Evolutionary conservation across 2,888 invertebrate genomes (phyloP), one percentile per base, ranked within the genome.

Genomic region (Neocrepidodera transversa): DNA sequence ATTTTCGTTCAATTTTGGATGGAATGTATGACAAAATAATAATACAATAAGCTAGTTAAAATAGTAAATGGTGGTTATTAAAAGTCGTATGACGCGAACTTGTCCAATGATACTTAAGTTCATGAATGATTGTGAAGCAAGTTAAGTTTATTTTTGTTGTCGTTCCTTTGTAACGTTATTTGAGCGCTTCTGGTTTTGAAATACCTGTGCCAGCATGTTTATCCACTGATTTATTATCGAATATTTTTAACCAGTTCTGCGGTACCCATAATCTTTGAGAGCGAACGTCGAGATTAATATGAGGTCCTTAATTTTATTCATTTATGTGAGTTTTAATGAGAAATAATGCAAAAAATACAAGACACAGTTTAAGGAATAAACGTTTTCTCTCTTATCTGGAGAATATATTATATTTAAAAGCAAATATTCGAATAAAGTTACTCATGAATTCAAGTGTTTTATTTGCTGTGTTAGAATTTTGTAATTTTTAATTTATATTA

Each of bases 231-330:
- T 75, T 69, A 76, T 74, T 69, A 59, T 50, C 42, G 70, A 72
- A 72, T 75, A 75, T 76, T 76, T 75, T 75, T 74, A 76, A 76
- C 75, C 73, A 70, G 72, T 71, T 71, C 68, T 68, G 70, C 69
- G 74, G 69, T 64, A 61, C 65, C 63, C 62, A 67, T 63, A 68
- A 70, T 68, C 70, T 70, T 66, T 67, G 66, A 69, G 67, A 69
- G 65, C 63, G 55, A 56, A 64, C 68, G 60, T 54, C 32, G 61
- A 69, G 70, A 71, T 70, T 70, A 69, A 71, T 71, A 67, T 60
- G 62, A 50, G 62, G 62, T 66, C 63, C 70, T 71, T 71, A 71
- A 71, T 70, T 68, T 69, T 70, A 70, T 69, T 67, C 69, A 69
- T 69, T 68, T 68, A 68, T 67, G 66, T 71, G 70, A 68, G 68